Base-by-base conservation (phyloP, 2,113 vertebrate species). In the Tauraco erythrolophus region DNA sequence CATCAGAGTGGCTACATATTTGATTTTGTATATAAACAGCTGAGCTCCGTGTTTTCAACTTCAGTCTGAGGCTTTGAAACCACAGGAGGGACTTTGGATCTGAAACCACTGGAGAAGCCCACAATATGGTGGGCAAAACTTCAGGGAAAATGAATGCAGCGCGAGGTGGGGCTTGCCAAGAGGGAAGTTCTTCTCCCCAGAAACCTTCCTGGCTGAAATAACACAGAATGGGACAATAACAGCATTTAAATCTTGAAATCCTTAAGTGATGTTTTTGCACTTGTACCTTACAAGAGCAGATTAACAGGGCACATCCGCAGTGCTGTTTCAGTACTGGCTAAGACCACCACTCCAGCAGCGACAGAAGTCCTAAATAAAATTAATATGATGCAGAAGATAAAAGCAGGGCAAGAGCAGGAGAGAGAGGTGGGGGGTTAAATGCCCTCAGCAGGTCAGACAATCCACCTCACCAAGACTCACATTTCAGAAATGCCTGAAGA, bases 21-120 rank as follows among this genome's bases (percentile, higher is more conserved):
- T 92, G 89, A 95, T 94, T 97, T 85, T 91, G 84, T 83, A 76
- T 83, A 85, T 83, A 96, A 94, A 95, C 91, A 96, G 74, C 86
- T 88, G 87, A 96, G 74, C 53, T 89, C 61, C 3, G 0, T 84
- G 78, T 92, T 94, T 94, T 88, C 89, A 92, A 22, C 89, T 92
- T 91, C 89, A 74, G 65, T 84, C 77, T 80, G 89, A 83, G 86
- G 70, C 86, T 94, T 95, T 93, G 89, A 96, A 97, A 88, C 77
- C 88, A 87, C 9, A 23, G 61, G 54, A 84, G 64, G 81, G 95
- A 85, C 89, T 91, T 22, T 19, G 87, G 80, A 82, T 92, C 66
- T 94, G 76, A 97, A 95, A 85, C 41, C 27, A 3, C 45, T 79
- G 65, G 86, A 85, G 84, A 96, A 96, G 70, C 53, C 57, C 65